These are phyloP conservation scores for Drosophila dives DNA, from an alignment of 2,888 invertebrate species.

Conservation along the genomic window DNA sequence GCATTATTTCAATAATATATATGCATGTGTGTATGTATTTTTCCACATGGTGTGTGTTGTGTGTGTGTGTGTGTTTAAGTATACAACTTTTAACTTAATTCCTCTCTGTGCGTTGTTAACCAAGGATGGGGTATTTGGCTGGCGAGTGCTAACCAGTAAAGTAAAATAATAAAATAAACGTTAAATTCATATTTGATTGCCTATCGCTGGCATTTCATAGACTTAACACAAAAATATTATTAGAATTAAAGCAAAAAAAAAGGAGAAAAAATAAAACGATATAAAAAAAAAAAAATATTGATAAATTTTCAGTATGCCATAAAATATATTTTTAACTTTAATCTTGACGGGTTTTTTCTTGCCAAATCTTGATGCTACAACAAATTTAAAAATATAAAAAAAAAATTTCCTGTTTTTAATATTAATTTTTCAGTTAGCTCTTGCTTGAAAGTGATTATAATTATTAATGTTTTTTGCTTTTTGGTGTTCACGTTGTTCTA, in stretches of 20 bases:
- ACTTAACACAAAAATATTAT: neutral
- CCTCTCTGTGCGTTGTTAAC: neutral
- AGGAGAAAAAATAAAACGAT: neutral
- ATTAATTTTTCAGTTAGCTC: slow-evolving; percentile 3
- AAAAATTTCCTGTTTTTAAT: neutral
- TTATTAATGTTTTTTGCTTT: slow-evolving; percentile 5
- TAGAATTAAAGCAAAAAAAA: neutral
- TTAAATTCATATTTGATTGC: neutral
- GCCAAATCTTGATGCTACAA: neutral
- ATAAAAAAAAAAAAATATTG: too few relatives aligned
- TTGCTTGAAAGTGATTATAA: slow-evolving; percentile 18
- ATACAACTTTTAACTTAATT: neutral
- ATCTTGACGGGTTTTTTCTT: neutral
- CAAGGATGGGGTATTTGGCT: neutral
- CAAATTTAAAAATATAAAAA: neutral
- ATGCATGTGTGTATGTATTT: slow-evolving; percentile 2
- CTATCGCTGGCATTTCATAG: neutral
- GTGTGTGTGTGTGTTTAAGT: neutral
- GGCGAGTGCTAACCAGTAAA: neutral
- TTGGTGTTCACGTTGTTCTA: neutral
- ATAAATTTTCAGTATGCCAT: neutral
- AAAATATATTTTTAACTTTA: neutral
- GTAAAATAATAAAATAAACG: neutral
- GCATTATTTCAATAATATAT: slow-evolving; percentile 1
- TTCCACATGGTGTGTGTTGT: neutral